Percentiles rank a stretch among this genome's conserved stretches.
These are phyloP conservation scores for Acipenser oxyrinchus DNA, from an alignment of 2,797 vertebrate genomes.

Conservation along the genomic window DNA sequence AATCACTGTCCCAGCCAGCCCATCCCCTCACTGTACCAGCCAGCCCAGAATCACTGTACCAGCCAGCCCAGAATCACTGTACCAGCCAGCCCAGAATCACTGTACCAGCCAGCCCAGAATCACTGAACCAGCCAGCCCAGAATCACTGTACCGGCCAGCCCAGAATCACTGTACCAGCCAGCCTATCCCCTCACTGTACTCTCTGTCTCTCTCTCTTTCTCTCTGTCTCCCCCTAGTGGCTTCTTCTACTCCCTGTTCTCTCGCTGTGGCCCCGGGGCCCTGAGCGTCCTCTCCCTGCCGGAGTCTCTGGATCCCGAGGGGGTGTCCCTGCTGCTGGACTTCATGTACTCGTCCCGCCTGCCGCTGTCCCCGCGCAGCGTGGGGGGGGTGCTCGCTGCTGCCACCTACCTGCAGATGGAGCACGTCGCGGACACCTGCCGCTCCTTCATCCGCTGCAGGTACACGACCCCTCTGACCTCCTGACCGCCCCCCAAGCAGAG, in stretches of 20 bases:
- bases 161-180: no score
- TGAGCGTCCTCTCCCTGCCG: slow-evolving; percentile 64
- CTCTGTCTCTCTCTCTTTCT: not conserved
- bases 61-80: no score
- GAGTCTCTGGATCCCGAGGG: slow-evolving; percentile 63
- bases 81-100: no score
- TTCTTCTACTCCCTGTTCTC: slow-evolving; percentile 83
- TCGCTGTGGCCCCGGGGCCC: slow-evolving; percentile 40
- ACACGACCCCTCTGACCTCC: slow-evolving; percentile 15
- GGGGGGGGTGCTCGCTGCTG: slow-evolving; percentile 64
- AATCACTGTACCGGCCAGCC: no score
- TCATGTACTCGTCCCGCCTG: slow-evolving; percentile 86
- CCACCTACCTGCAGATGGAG: slow-evolving; percentile 83
- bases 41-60: no score
- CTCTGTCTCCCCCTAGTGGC: slow-evolving; percentile 49
- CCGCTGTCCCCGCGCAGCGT: slow-evolving; percentile 61
- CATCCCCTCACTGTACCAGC: no score
- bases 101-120: no score
- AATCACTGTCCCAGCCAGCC: no score
- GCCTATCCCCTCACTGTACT: slow-evolving; percentile 7
- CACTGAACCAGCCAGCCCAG: no score
- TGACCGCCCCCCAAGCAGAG: not conserved
- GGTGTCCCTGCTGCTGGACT: slow-evolving; percentile 77
- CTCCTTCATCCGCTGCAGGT: slow-evolving; percentile 78
- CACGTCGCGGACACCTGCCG: slow-evolving; percentile 75